Evolutionary conservation across 1,140 invertebrate species (phyloP).

Genomic region (Rhopalosiphum padi): DNA sequence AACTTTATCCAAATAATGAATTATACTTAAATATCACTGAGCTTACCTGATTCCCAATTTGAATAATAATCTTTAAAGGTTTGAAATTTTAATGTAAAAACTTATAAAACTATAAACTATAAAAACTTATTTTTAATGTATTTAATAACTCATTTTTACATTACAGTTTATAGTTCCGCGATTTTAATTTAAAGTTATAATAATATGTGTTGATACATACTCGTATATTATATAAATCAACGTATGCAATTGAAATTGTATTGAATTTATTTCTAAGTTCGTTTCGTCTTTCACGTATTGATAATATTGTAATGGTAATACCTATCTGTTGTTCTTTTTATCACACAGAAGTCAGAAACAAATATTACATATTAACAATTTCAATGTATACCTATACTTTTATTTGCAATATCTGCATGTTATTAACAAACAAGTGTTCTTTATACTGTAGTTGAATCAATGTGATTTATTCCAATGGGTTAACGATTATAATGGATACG

Average conservation of each 20-base stretch:
- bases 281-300: neutral
- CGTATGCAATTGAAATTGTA: neutral
- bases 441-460: neutral
- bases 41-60: neutral
- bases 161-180: neutral
- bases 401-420: neutral
- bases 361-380: neutral
- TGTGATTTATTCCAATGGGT: neutral
- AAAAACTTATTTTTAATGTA: neutral
- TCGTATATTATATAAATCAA: too few relatives aligned
- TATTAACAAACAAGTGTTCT: neutral
- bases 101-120: too few relatives aligned
- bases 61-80: neutral
- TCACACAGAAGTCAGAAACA: neutral
- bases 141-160: neutral
- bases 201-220: neutral
- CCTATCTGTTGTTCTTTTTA: neutral
- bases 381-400: neutral
- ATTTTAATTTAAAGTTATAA: neutral
- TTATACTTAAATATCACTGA: neutral
- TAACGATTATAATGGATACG: neutral
- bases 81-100: neutral
- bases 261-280: neutral
- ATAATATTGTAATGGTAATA: neutral
- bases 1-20: neutral